These are phyloP conservation scores for Tenualosa ilisha DNA, from an alignment of 2,797 vertebrate genomes.

Conservation along the genomic window DNA sequence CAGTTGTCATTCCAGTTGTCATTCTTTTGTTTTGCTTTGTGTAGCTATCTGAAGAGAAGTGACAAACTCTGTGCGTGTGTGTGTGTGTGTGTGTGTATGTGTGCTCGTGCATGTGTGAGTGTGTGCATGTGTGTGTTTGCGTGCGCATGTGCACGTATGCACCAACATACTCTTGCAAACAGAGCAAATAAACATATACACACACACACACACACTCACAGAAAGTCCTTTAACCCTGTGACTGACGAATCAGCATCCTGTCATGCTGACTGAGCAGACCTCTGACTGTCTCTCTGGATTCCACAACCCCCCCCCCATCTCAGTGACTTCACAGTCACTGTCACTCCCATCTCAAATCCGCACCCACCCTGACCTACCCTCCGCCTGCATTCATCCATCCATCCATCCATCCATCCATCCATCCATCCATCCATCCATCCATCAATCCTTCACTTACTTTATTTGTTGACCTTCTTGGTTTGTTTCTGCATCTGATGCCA, in stretches of 20 bases:
- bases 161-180: background rate
- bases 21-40: slow-evolving; percentile 4
- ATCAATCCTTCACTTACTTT: background rate
- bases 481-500: background rate
- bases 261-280: background rate
- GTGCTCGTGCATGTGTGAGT: background rate
- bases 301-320: background rate
- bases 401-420: slow-evolving; percentile 5
- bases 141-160: background rate
- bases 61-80: slow-evolving; percentile 10
- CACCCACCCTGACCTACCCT: background rate
- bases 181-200: background rate
- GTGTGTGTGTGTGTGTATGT: slow-evolving; percentile 1
- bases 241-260: background rate
- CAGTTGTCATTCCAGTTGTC: background rate
- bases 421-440: background rate
- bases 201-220: background rate
- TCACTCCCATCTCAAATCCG: background rate
- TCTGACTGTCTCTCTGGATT: background rate
- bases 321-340: background rate
- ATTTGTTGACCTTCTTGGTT: background rate
- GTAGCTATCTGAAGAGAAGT: background rate
- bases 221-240: background rate
- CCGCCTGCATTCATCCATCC: background rate
- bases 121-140: background rate